phyloP scores from a whole-genome alignment of 2,888 invertebrate genomes.

The Pandemis corylana region DNA sequence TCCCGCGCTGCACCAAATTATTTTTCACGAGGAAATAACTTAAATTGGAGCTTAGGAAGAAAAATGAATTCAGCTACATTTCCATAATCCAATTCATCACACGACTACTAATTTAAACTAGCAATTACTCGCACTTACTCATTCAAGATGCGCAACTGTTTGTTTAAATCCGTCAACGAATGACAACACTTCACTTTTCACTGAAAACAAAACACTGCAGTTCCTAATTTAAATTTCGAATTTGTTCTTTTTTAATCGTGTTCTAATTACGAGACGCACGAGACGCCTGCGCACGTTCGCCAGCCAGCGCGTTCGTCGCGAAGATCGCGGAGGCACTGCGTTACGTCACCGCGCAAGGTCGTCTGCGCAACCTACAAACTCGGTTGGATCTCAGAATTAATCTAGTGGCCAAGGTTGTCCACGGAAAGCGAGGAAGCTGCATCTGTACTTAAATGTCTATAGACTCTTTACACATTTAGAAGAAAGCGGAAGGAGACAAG shows the following conservation, averaged over 20 bases:
- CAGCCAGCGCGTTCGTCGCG: conserved; percentile 59
- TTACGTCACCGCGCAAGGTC: conserved; percentile 74
- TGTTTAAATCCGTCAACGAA: conserved; percentile 9
- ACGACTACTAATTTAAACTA: not conserved
- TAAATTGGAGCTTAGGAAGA: conserved; percentile 23
- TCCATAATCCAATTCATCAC: conserved; percentile 13
- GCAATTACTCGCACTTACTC: conserved; percentile 16
- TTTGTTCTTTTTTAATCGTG: conserved; percentile 28
- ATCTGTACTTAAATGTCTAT: conserved; percentile 45
- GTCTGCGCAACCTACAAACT: conserved; percentile 50
- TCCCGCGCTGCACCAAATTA: conserved; percentile 21
- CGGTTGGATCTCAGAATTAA: conserved; percentile 66
- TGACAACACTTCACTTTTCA: not conserved
- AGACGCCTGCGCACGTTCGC: conserved; percentile 66
- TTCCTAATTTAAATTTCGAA: conserved; percentile 8
- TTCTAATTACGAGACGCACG: conserved; percentile 53
- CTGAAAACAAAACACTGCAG: conserved; percentile 33
- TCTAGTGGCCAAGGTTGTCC: conserved; percentile 63
- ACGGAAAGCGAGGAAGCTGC: conserved; percentile 42
- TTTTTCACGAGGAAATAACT: conserved; percentile 19
- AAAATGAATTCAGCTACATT: conserved; percentile 16
- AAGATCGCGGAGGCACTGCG: conserved; percentile 64
- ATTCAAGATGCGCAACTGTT: conserved; percentile 5
- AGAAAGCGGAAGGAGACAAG: not conserved
- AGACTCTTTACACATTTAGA: not conserved